Base-by-base conservation (phyloP, 1,140 invertebrate genomes). In the Scaptodrosophila lebanonensis region DNA sequence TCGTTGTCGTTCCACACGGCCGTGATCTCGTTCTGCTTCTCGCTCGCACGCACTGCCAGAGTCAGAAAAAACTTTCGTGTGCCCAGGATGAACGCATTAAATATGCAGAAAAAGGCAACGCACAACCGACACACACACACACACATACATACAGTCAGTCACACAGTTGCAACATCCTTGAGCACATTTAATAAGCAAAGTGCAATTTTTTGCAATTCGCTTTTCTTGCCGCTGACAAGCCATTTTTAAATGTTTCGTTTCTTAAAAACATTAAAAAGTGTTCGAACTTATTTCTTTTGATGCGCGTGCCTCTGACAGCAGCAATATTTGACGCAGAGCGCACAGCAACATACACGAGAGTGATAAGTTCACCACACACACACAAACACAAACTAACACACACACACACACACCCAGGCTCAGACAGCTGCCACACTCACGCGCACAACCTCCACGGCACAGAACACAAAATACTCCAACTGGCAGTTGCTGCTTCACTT, bases 11-110 rank as follows among this genome's bases (percentile, higher is more conserved):
- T 68, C n/a, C n/a, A n/a, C 4, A 45, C 43, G 71, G 53, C 70
- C 70, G 49, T 73, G 70, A 73, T 73, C 66, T 48, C 64, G 64
- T 51, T 39, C 25, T 42, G 58, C 48, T 11, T 35, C 22, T 36
- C 54, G 29, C 61, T 32, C 39, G 22, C 11, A 52, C 33, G 54
- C 49, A 36, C 43, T 44, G 39, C 27, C 8, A 3, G 22, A 25
- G 29, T 56, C 58, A 30, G 54, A 48, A 60, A 40, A 40, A 65
- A 33, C 61, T 50, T 51, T 40, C 51, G 56, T 43, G 51, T 60
- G 60, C 66, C 62, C 38, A 49, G 53, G 48, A 60, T 54, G 61
- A 32, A 72, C 39, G 30, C 33, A 58, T 33, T 45, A 11, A 22
- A 36, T 30, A 45, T 38, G 20, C 11, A 38, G 17, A 15, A 9